A percentile compares a stretch with the other conserved stretches of the same genome.
These are phyloP conservation scores for Hydropotes inermis DNA, from an alignment of 2,113 vertebrate genomes.

Conservation along the genomic window DNA sequence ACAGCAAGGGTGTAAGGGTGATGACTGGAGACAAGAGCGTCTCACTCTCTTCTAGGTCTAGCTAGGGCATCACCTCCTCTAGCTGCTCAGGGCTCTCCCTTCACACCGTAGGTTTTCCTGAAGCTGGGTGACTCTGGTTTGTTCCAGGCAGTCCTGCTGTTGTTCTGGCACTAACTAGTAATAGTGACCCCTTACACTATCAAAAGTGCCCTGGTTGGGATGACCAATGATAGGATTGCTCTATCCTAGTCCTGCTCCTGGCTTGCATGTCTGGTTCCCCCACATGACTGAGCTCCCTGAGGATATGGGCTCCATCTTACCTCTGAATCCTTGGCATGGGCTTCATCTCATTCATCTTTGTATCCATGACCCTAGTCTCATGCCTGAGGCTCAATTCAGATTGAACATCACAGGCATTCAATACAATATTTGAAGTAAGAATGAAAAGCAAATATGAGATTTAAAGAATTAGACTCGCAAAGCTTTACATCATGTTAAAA, in stretches of 20 bases:
- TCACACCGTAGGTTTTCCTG: not conserved
- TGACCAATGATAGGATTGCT: not conserved
- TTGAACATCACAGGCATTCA: not conserved
- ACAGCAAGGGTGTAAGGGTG: not conserved
- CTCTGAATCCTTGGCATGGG: not conserved
- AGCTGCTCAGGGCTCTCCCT: not conserved
- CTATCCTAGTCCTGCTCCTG: not conserved
- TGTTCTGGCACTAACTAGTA: not conserved
- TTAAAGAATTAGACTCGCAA: not conserved
- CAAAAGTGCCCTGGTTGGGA: not conserved
- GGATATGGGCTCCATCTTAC: not conserved
- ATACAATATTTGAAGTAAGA: not conserved
- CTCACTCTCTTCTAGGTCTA: not conserved
- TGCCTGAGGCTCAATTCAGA: not conserved
- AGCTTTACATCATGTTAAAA: slow-evolving; percentile 1
- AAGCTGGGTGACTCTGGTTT: not conserved
- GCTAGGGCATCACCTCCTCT: not conserved
- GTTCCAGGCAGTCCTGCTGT: not conserved
- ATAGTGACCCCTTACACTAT: not conserved
- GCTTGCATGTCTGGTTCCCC: not conserved
- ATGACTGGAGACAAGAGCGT: not conserved
- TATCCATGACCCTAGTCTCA: not conserved
- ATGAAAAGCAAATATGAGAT: slow-evolving; percentile 20
- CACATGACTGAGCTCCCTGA: not conserved
- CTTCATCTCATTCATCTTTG: not conserved